Conservation (phyloP, 30 jellyfish, hydroid and myxozoan species). For the Nemopilema nomurai region DNA sequence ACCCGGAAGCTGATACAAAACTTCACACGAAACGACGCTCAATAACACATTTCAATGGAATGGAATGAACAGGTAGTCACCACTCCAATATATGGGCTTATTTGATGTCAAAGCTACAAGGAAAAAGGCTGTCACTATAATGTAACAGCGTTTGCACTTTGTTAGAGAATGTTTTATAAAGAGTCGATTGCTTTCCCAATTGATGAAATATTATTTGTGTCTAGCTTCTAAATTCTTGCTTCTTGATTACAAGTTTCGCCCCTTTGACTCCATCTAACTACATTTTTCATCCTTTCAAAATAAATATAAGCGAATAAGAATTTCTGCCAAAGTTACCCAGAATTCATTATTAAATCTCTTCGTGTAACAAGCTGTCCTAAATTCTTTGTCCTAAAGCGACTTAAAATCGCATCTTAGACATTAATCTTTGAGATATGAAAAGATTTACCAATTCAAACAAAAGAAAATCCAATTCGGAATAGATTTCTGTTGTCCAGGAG, state of each 20-base stretch:
- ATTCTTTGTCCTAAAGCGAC: not conserved
- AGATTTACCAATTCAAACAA: not conserved
- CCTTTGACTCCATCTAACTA: not conserved
- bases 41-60: too few species aligned
- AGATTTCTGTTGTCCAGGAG: not conserved
- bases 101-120: not conserved
- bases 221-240: not conserved
- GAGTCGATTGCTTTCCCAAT: not conserved
- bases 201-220: not conserved
- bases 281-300: not conserved
- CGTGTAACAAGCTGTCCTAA: not conserved
- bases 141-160: not conserved
- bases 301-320: not conserved
- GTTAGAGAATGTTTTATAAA: not conserved
- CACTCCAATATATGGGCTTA: too few species aligned
- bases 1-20: too few species aligned
- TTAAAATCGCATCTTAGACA: not conserved
- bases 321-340: not conserved
- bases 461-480: too few species aligned
- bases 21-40: too few species aligned
- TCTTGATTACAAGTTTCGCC: not conserved
- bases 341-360: not conserved
- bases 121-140: not conserved
- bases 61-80: too few species aligned
- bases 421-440: not conserved